A percentile compares a stretch with the other conserved stretches of the same genome.
Evolutionary conservation across 64 coral and sea anemone genomes (phyloP).

Genomic region (Astreopora myriophthalma): DNA sequence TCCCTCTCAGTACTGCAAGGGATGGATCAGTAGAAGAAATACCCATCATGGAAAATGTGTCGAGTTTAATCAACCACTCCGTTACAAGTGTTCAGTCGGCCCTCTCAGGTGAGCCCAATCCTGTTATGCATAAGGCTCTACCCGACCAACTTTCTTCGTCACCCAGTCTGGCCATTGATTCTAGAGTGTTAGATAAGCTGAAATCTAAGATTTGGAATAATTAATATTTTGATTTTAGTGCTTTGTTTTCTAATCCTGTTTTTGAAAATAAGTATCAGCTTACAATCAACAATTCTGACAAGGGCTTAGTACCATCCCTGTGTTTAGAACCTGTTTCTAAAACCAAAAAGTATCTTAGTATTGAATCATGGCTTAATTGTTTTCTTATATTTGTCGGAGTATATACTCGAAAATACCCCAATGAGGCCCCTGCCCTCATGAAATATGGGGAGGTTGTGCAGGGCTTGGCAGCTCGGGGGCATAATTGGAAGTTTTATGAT

Average conservation of each 20-base stretch:
- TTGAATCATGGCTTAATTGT: not conserved
- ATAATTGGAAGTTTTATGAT: conserved; percentile 24
- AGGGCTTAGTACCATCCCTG: not conserved
- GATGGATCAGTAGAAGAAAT: conserved; percentile 22
- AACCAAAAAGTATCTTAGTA: conserved; percentile 12
- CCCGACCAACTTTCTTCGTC: conserved; percentile 19
- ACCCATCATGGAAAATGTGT: conserved; percentile 3
- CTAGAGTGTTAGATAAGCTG: conserved; percentile 36
- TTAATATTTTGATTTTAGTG: conserved; percentile 56
- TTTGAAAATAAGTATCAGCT: conserved; percentile 39
- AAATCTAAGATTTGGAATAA: conserved; percentile 57
- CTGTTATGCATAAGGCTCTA: not conserved
- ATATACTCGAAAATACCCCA: conserved; percentile 35
- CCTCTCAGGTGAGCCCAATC: conserved; percentile 32
- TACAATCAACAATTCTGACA: conserved; percentile 11
- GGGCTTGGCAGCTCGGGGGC: conserved; percentile 44
- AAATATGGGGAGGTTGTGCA: conserved; percentile 51
- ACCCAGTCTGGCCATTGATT: conserved; percentile 13
- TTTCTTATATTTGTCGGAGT: conserved; percentile 50
- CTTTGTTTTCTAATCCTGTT: conserved; percentile 8
- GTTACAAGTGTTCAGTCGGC: conserved; percentile 4
- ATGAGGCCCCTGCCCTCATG: conserved; percentile 43
- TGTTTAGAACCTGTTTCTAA: conserved; percentile 28
- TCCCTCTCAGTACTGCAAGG: not conserved
- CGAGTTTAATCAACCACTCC: conserved; percentile 14